Percentiles rank a stretch among this genome's conserved stretches.
These are phyloP conservation scores for Rhorus exstirpatorius DNA, from an alignment of 2,888 invertebrate species.

Conservation along the genomic window DNA sequence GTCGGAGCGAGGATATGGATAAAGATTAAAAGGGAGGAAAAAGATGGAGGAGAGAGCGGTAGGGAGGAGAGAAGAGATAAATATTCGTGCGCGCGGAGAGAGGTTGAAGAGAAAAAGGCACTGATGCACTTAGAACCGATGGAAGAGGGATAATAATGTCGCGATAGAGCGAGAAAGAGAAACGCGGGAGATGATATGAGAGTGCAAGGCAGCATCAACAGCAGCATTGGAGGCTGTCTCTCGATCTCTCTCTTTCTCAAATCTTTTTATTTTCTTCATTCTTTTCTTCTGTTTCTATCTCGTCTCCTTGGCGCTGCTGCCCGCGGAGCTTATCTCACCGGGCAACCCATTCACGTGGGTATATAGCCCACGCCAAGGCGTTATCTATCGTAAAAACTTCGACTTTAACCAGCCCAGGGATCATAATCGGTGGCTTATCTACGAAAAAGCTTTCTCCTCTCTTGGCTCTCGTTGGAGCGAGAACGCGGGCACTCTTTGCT, in stretches of 20 bases:
- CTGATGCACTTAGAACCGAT: conserved; percentile 71
- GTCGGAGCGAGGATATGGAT: conserved; percentile 44
- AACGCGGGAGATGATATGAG: conserved; percentile 66
- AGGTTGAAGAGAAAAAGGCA: conserved; percentile 53
- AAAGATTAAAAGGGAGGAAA: conserved; percentile 39
- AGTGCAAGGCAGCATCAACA: conserved; percentile 64
- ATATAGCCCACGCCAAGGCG: conserved; percentile 55
- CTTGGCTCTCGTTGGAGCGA: conserved; percentile 53
- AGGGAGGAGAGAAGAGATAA: conserved; percentile 63
- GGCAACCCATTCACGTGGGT: conserved; percentile 77
- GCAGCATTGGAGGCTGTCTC: conserved; percentile 53
- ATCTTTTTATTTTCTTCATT: conserved; percentile 37
- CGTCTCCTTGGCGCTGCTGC: conserved; percentile 53
- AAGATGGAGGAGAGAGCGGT: conserved; percentile 62
- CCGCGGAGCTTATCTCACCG: conserved; percentile 73
- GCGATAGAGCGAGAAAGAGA: conserved; percentile 58
- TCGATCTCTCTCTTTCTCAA: conserved; percentile 36
- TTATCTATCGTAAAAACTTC: conserved; percentile 85
- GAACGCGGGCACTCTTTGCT: conserved; percentile 62
- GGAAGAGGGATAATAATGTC: conserved; percentile 67
- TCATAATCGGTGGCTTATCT: conserved; percentile 82
- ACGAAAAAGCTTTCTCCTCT: conserved; percentile 70
- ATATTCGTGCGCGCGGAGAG: conserved; percentile 57
- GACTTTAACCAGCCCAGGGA: conserved; percentile 84
- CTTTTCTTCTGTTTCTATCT: conserved; percentile 44